These are phyloP conservation scores for Scaptodrosophila lebanonensis DNA, from an alignment of 1,140 invertebrate species.

Conservation along the genomic window DNA sequence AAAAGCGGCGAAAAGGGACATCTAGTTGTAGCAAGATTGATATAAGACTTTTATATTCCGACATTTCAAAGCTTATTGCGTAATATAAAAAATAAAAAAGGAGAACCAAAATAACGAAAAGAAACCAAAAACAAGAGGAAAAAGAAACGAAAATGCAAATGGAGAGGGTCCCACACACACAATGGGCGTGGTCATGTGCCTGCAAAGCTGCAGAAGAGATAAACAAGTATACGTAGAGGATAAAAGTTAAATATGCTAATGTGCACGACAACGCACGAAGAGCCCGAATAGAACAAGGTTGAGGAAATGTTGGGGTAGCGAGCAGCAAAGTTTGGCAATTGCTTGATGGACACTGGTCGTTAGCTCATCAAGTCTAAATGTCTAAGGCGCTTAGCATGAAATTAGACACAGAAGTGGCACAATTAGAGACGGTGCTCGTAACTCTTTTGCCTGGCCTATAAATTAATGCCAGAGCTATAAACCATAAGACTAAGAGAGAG, in stretches of 20 bases:
- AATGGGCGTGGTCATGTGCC: too few relatives aligned
- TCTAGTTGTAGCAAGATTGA: conserved; percentile 62
- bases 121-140: too few relatives aligned
- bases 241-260: conserved; percentile 71
- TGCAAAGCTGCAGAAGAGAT: conserved; percentile 9
- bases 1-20: conserved; percentile 40
- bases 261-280: conserved; percentile 7
- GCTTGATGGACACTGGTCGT: conserved; percentile 33
- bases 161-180: too few relatives aligned
- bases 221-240: conserved; percentile 31
- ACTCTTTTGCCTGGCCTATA: conserved; percentile 44
- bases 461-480: too few relatives aligned
- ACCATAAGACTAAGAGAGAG: too few relatives aligned
- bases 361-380: neutral
- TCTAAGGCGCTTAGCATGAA: conserved; percentile 35
- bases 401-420: conserved; percentile 15
- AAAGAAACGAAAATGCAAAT: too few relatives aligned
- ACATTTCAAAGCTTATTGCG: conserved; percentile 65
- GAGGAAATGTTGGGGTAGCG: neutral
- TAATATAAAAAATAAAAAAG: conserved; percentile 22
- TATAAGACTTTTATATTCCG: conserved; percentile 73
- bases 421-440: neutral
- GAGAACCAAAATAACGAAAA: too few relatives aligned
- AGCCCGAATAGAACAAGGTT: neutral
- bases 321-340: too few relatives aligned